Conservation (phyloP, 2,888 invertebrate genomes). For the Nezara viridula region DNA sequence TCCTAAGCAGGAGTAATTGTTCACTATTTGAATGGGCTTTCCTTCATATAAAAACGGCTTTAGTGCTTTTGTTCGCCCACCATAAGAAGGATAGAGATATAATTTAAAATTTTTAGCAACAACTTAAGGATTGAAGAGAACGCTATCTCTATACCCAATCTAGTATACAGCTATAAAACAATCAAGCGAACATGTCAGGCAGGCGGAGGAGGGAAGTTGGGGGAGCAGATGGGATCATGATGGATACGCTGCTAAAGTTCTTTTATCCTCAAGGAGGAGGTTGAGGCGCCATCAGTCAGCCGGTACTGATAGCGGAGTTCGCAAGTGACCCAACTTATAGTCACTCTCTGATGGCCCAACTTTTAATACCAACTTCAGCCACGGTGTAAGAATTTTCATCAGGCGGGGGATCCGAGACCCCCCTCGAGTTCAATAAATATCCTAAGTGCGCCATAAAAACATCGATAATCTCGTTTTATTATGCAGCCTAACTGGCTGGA, state of each 20-base stretch:
- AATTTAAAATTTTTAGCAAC: too few relatives aligned
- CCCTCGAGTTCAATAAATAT: neutral
- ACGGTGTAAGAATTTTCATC: slow-evolving; percentile 1
- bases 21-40: too few relatives aligned
- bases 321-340: slow-evolving; percentile 30
- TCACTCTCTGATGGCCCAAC: neutral
- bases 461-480: neutral
- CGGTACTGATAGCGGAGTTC: slow-evolving; percentile 23
- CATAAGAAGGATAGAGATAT: too few relatives aligned
- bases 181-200: neutral
- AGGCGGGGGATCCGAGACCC: neutral
- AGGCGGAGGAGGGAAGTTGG: neutral
- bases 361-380: slow-evolving; percentile 27
- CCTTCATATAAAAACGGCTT: too few relatives aligned
- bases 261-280: neutral
- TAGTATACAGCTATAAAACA: neutral
- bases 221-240: slow-evolving; percentile 29
- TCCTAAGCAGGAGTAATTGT: too few relatives aligned
- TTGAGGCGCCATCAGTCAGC: slow-evolving; percentile 30
- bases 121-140: too few relatives aligned
- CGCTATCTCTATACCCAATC: neutral
- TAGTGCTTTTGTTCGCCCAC: too few relatives aligned
- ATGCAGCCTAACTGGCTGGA: neutral
- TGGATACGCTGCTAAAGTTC: slow-evolving; percentile 12
- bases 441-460: neutral